Base-by-base conservation (phyloP, 2,888 invertebrate species). In the Digitonthophagus gazella region DNA sequence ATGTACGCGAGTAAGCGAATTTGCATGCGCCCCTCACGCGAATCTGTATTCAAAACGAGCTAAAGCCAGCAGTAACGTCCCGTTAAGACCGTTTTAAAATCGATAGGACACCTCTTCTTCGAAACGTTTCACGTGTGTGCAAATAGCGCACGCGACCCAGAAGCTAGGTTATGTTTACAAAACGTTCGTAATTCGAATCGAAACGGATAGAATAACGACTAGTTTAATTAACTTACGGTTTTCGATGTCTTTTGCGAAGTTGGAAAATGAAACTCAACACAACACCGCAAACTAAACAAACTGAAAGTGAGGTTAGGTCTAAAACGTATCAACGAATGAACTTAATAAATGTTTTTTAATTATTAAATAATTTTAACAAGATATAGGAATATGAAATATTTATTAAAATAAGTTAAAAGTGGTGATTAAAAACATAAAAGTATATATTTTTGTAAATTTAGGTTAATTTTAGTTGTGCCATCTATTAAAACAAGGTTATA, bases 1-100 rank as follows among this genome's bases (percentile, higher is more conserved):
- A 81, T 82, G 81, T 79, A 82, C 77, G 64, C 69, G 72, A 64
- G 22, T 28, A 28, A 11, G 8, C 14, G 28, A 22, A 20, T 55
- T 67, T 67, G 58, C 20, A 67, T 55, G 15, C 18, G 14, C 54
- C 18, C 44, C n/a, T 54, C 22, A 54, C 20, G 18, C 22, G 57
- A 16, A 66, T 64, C 16, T 20, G 15, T 28, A 14, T 14, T 28
- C 11, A 15, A 11, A 64, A 65, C 14, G 19, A 19, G 1, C 18
- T 11, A n/a, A 61, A 3, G 15, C 6, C 16, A 18, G n/a, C 15
- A 8, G 57, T 57, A 44, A 44, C 1, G 28, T 44, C 11, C 28
- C 6, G 28, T 44, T 22, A 22, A 22, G 22, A 22, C 3, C 6
- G 6, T 44, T 44, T 44, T 44, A 44, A 44, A 44, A 44, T 44